Conservation (phyloP, 2,797 vertebrate genomes). For the Microhierax caerulescens region DNA sequence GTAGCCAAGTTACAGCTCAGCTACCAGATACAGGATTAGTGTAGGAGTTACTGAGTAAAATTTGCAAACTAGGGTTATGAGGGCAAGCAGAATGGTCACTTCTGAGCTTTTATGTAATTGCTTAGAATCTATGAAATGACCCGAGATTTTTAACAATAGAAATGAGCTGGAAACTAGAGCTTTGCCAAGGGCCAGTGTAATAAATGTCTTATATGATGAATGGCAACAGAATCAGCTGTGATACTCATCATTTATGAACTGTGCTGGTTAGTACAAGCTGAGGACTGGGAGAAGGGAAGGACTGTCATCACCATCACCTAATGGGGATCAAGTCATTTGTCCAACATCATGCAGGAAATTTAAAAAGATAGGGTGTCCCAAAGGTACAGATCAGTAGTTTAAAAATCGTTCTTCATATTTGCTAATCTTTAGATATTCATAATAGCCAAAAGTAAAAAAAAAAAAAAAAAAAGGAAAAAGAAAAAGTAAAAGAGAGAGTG, state of each 20-base stretch:
- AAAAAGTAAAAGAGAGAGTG: too few species aligned
- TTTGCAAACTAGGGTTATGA: rapidly evolving
- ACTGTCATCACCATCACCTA: neutral
- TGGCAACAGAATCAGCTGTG: neutral
- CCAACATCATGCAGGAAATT: neutral
- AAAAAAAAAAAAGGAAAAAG: too few species aligned
- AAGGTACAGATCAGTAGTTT: neutral
- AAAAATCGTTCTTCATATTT: neutral
- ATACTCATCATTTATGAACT: rapidly evolving
- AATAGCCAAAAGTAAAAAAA: neutral
- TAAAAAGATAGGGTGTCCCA: neutral
- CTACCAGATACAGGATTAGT: neutral
- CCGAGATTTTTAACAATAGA: neutral
- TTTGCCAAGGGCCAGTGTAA: neutral
- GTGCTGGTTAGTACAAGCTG: neutral
- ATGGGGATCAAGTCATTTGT: neutral
- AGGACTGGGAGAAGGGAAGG: neutral
- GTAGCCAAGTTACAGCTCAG: neutral
- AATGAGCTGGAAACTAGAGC: neutral
- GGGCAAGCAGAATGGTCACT: neutral
- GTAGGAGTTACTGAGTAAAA: neutral
- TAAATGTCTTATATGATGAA: neutral
- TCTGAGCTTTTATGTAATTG: neutral
- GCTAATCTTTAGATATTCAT: neutral
- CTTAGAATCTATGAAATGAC: neutral